These are phyloP conservation scores for Leucoraja erinaceus DNA, from an alignment of 2,113 vertebrate species.

Conservation along the genomic window DNA sequence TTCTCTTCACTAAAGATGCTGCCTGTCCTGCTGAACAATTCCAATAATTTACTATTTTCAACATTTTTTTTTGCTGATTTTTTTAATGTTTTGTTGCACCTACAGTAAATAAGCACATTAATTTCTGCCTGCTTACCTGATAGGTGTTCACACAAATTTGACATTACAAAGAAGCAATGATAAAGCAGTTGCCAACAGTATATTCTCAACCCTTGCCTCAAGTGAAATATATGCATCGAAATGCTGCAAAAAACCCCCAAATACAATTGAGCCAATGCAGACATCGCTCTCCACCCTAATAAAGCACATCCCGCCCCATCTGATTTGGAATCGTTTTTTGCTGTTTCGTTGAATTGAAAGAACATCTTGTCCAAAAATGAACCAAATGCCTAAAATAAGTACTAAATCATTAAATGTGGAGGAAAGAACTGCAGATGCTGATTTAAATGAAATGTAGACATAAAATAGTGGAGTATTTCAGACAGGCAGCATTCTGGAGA, in stretches of 20 bases:
- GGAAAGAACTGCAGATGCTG: too few relatives aligned
- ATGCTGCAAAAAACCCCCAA: not conserved
- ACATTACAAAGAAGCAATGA: not conserved
- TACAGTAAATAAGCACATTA: not conserved
- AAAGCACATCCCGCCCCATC: too few relatives aligned
- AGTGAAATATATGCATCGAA: not conserved
- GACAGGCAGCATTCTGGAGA: too few relatives aligned
- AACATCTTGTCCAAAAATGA: not conserved
- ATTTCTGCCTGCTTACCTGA: slow-evolving; percentile 18
- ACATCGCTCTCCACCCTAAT: not conserved
- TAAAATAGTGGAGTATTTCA: too few relatives aligned
- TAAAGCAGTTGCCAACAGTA: not conserved
- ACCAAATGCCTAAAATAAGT: not conserved
- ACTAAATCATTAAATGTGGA: too few relatives aligned
- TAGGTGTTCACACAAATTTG: not conserved
- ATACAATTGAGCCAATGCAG: not conserved
- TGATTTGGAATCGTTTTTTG: not conserved
- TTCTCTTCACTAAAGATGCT: too few relatives aligned
- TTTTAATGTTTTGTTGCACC: not conserved
- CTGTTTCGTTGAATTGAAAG: not conserved
- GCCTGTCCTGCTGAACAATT: too few relatives aligned
- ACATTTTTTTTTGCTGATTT: too few relatives aligned
- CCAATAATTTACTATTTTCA: too few relatives aligned
- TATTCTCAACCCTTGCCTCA: not conserved
- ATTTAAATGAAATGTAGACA: too few relatives aligned